Percentiles rank a stretch among this genome's conserved stretches.
Conservation (phyloP, 1,140 invertebrate species). For the Triops cancriformis region DNA sequence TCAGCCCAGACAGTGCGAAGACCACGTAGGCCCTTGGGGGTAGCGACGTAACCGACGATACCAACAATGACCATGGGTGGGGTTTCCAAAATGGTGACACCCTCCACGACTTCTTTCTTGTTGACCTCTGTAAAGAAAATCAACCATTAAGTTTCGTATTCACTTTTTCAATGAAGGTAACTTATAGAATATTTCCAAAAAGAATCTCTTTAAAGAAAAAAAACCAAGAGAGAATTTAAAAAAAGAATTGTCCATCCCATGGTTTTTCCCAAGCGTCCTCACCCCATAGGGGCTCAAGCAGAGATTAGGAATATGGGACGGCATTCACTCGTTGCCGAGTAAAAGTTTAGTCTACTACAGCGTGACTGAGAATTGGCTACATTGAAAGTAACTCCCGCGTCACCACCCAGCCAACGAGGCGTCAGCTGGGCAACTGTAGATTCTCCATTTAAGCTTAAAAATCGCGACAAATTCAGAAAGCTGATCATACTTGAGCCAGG, state of each 20-base stretch:
- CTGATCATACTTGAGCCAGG: constrained; percentile 81
- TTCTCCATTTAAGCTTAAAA: background rate
- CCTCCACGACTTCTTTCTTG: constrained; percentile 99
- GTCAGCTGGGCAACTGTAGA: constrained; percentile 16
- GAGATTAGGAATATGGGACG: constrained; percentile 23
- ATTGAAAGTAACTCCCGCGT: constrained; percentile 20
- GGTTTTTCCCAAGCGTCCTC: constrained; percentile 21
- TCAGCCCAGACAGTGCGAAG: constrained; percentile 97
- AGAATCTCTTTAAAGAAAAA: no score
- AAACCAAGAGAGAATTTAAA: no score
- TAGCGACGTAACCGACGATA: constrained; percentile 97
- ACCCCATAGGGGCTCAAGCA: background rate
- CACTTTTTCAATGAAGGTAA: constrained; percentile 35
- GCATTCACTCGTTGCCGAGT: background rate
- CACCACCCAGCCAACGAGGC: constrained; percentile 19
- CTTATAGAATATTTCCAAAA: no score
- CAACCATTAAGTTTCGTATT: no score
- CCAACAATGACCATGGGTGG: constrained; percentile 98
- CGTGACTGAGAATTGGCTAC: constrained; percentile 22
- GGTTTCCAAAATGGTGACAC: constrained; percentile 95
- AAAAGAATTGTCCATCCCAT: constrained; percentile 38
- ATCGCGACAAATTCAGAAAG: constrained; percentile 43
- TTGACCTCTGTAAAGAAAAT: constrained; percentile 72
- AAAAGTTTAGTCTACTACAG: constrained; percentile 21
- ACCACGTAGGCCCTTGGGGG: constrained; percentile 87